Evolutionary conservation across 1,140 invertebrate species (phyloP).

Genomic region (Lithobius niger): DNA sequence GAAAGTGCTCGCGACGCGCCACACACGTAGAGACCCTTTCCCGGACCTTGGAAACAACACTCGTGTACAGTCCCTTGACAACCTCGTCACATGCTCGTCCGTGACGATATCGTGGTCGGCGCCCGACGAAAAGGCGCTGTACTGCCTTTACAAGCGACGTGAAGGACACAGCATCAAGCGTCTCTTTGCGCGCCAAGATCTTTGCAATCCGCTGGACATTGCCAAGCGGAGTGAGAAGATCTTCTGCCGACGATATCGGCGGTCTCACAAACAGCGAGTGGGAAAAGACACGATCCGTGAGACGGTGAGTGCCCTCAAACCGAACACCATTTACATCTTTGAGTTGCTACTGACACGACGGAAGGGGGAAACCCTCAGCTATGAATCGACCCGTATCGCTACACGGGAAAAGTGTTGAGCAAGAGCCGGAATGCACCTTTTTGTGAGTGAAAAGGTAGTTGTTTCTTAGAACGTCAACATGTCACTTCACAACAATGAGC

Average conservation of each 20-base stretch:
- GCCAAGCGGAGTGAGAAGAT: conserved; percentile 14
- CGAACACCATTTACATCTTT: conserved; percentile 25
- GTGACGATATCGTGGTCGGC: conserved; percentile 27
- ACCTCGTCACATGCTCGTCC: conserved; percentile 21
- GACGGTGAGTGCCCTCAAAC: conserved; percentile 22
- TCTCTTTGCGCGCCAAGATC: conserved; percentile 16
- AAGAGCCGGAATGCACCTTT: no score
- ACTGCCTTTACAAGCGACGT: conserved; percentile 27
- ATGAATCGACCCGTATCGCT: conserved; percentile 20
- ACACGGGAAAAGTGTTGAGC: conserved; percentile 12
- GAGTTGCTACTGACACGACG: conserved; percentile 26
- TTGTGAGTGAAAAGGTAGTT: no score
- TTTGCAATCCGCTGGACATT: conserved; percentile 9
- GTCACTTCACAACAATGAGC: no score
- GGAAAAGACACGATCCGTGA: conserved; percentile 17
- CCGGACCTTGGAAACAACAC: neutral
- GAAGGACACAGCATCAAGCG: conserved; percentile 11
- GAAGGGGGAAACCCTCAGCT: conserved; percentile 23
- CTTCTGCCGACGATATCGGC: conserved; percentile 22
- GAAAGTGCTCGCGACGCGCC: neutral
- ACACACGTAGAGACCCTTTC: neutral
- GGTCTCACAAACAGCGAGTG: conserved; percentile 17
- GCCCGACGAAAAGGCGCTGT: conserved; percentile 24
- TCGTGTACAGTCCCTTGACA: no score
- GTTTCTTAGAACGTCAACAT: no score